Base-by-base conservation (phyloP, 2,888 invertebrate genomes). In the Acanthosepion lycidas region DNA sequence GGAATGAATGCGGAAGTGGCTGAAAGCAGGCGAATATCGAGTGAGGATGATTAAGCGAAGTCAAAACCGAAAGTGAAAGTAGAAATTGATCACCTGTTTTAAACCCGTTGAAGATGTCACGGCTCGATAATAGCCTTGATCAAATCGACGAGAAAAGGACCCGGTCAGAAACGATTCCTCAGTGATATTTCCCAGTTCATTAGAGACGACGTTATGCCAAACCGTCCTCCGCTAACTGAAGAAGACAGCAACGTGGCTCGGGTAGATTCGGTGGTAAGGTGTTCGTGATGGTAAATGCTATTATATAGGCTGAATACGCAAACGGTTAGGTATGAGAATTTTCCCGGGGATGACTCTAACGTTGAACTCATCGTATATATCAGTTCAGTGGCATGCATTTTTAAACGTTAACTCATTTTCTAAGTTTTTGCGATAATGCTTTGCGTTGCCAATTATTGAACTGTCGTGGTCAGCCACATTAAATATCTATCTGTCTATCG, bases 1-100 rank as follows among this genome's bases (percentile, higher is more conserved):
- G 8, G 64, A 6, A 28, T 64, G 28, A 64, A 64, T 8, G 12
- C 28, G 28, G 6, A 64, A 12, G 20, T 23, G 20, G 64, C 6
- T 23, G 26, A 6, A 42, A 28, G 64, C 26, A 26, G 28, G 8
- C 28, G 28, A 64, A 64, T 26, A 78, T 78, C 78, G n/a, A 78
- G n/a, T 12, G 78, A 78, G 18, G 28, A 28, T 78, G 78, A 78
- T 78, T 78, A n/a, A 28, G 4, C 8, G 28, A 15, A 78, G 18
- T 15, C 78, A 9, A 78, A n/a, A 78, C 15, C 3, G 28, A 78
- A 78, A n/a, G 28, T 78, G 78, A 78, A 78, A 28, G 78, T 78
- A n/a, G 78, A 78, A 78, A 78, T 78, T 78, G 78, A 78, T 78
- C 78, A 78, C 78, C 78, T 78, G 78, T 78, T 78, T 78, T n/a